Evolutionary conservation across 2,113 vertebrate species (phyloP).

Genomic region (rabbit (Oryctolagus cuniculus)): mOryCun1.1 NC_091432.1:139609501-139610000

Average conservation of each 20-base stretch:
- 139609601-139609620: not conserved
- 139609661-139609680: not conserved
- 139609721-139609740: not conserved
- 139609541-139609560: not conserved
- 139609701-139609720: not conserved
- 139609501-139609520: not conserved
- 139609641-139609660: not conserved
- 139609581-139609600: not conserved
- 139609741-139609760: not conserved
- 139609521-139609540: not conserved
- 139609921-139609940: not conserved
- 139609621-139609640: not conserved
- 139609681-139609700: not conserved
- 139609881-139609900: too few species aligned
- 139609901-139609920: not conserved
- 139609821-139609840: constrained; percentile 17
- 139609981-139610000: not conserved
- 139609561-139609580: not conserved
- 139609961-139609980: not conserved
- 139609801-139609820: not conserved
- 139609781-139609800: constrained; percentile 33
- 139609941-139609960: not conserved
- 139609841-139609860: not conserved
- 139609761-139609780: constrained; percentile 26
- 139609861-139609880: not conserved